Evolutionary conservation across 1,140 invertebrate genomes (phyloP).

Genomic region (Araneus ventricosus): DNA sequence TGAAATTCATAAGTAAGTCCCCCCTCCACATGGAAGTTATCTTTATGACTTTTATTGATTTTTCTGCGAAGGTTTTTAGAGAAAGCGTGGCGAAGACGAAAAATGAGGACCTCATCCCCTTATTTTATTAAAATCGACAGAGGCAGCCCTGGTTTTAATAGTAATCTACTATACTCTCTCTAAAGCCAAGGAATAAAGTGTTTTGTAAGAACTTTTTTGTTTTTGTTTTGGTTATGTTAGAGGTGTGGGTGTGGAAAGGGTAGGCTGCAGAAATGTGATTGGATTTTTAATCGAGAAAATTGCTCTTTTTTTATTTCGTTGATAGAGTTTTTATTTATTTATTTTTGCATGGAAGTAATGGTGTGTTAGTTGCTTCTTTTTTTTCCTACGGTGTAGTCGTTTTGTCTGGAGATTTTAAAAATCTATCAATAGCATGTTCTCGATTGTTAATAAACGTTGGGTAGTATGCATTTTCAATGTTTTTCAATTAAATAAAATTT

Average conservation of each 20-base stretch:
- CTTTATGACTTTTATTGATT: conserved; percentile 41
- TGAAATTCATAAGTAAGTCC: conserved; percentile 35
- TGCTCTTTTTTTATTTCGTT: neutral
- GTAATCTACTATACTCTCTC: neutral
- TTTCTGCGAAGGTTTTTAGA: neutral
- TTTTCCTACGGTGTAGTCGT: neutral
- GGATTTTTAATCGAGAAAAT: conserved; percentile 37
- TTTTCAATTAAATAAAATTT: neutral
- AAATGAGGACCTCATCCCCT: neutral
- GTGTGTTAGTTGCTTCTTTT: neutral
- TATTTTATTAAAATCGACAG: conserved; percentile 29
- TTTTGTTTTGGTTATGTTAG: neutral
- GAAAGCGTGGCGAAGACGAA: neutral
- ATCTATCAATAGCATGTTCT: neutral
- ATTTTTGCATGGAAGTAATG: neutral
- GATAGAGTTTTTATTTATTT: neutral
- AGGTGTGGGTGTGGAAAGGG: neutral
- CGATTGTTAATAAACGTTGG: neutral
- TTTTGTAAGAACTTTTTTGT: neutral
- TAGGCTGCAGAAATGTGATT: neutral
- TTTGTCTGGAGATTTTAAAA: neutral
- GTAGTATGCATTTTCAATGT: neutral
- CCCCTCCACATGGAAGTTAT: neutral
- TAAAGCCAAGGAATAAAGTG: neutral
- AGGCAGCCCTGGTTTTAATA: neutral